Evolutionary conservation across 2,113 vertebrate species (phyloP).

Genomic region (Pelecanoides urinatrix): DNA sequence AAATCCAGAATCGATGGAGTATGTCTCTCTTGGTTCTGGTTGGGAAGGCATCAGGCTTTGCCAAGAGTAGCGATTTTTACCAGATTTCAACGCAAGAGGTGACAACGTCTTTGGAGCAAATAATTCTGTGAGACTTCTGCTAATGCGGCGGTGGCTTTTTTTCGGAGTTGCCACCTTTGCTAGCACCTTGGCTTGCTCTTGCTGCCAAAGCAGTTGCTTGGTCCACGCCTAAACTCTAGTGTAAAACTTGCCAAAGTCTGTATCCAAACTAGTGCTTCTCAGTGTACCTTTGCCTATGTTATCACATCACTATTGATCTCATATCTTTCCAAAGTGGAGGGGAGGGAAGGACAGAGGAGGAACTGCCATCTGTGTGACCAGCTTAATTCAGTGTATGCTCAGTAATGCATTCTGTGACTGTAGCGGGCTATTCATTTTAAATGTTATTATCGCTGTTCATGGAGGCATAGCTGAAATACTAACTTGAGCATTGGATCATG

Average conservation of each 20-base stretch:
- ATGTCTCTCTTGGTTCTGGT: background rate
- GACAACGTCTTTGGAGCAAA: background rate
- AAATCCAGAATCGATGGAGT: background rate
- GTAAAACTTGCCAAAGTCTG: background rate
- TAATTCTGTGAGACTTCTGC: background rate
- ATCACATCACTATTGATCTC: background rate
- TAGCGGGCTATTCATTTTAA: background rate
- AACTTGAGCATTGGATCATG: background rate
- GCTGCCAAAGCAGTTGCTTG: background rate
- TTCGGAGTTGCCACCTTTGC: background rate
- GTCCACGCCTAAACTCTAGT: background rate
- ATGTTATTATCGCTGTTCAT: background rate
- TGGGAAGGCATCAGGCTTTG: background rate
- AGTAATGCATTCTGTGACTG: background rate
- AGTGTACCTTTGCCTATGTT: background rate
- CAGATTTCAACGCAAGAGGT: background rate
- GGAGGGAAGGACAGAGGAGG: background rate
- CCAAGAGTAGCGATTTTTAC: background rate
- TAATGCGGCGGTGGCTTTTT: background rate
- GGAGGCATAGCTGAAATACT: constrained; percentile 17
- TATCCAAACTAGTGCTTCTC: background rate
- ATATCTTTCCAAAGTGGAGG: background rate
- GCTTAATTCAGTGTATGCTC: background rate
- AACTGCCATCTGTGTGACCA: background rate
- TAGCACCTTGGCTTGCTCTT: background rate